Evolutionary conservation across 2,888 invertebrate species (phyloP), one percentile per base, ranked within the genome.

Genomic region (Limnephilus lunatus): DNA sequence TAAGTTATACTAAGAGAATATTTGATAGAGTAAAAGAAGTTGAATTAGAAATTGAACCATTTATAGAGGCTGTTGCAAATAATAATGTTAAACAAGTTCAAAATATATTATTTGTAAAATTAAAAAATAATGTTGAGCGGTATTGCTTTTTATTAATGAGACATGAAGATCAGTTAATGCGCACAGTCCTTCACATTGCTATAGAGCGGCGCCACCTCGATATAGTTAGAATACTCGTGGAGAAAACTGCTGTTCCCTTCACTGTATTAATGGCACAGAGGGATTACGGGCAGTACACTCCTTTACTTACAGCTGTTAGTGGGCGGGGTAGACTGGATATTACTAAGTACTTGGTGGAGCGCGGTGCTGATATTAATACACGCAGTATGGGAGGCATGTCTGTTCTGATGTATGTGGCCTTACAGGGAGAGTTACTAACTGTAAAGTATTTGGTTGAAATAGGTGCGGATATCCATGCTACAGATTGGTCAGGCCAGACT

Each of bases 261-360:
- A 2, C 25, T 1, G 68, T 2, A n/a, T 9, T 25, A 25, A n/a
- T 68, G 68, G 19, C 19, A n/a, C 25, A 25, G 25, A 25, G 68
- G 25, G 68, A 25, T 9, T 9, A 0, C 0, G 0, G 1, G 25
- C 2, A 2, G 3, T 0, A 0, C 5, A 68, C 25, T n/a, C 68
- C 68, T 68, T 68, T 68, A 25, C 25, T 5, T 25, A 31, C 15
- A 32, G 82, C 82, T 12, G 19, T 32, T 32, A 2, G 3, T 35
- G 35, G 3, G 32, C 4, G 15, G 3, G 82, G 5, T 4, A 3
- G 15, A 31, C 32, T 83, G 15, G 3, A 4, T 19, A 32, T 83
- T 19, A 31, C 32, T 0, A 35, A 83, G 82, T 83, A 25, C 32
- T 32, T 83, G 11, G 82, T 30, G 32, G 82, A 32, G 82, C 31